phyloP scores from a whole-genome alignment of 2,888 invertebrate genomes.

The Trypoxylon attenuatum region DNA sequence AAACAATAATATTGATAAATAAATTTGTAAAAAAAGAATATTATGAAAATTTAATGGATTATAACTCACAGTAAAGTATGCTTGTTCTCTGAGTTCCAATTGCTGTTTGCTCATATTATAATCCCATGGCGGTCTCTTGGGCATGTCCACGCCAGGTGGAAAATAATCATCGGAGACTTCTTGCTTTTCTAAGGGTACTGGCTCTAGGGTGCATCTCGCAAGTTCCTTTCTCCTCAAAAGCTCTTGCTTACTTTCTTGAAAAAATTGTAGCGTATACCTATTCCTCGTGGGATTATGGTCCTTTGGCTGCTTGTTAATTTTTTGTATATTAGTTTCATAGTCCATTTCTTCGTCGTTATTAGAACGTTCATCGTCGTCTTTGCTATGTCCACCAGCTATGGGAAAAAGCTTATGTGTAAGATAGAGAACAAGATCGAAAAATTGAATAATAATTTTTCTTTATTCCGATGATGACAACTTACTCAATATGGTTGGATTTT shows the following conservation, averaged over 20 bases:
- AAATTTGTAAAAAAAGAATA: too few species aligned
- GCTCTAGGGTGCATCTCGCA: conserved; percentile 78
- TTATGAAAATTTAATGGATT: too few species aligned
- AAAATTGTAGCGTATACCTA: conserved; percentile 88
- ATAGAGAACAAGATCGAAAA: background rate
- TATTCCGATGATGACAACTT: conserved; percentile 12
- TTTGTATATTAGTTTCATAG: conserved; percentile 70
- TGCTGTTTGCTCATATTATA: conserved; percentile 83
- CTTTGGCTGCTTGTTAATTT: conserved; percentile 81
- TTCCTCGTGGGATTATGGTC: conserved; percentile 77
- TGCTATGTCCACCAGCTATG: conserved; percentile 46
- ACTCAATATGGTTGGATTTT: conserved; percentile 59
- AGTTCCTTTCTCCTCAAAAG: conserved; percentile 82
- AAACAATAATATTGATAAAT: too few species aligned
- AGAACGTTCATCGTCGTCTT: conserved; percentile 62
- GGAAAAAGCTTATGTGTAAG: background rate
- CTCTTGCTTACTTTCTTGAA: conserved; percentile 86
- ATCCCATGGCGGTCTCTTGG: conserved; percentile 91
- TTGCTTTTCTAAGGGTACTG: conserved; percentile 78
- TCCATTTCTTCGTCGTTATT: conserved; percentile 29
- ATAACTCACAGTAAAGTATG: conserved; percentile 83
- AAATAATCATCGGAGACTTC: conserved; percentile 85
- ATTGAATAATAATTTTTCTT: background rate
- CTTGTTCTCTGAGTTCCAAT: conserved; percentile 87
- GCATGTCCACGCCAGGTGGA: conserved; percentile 83